Conservation (phyloP, 2,113 vertebrate genomes). For the Petromus typicus region DNA sequence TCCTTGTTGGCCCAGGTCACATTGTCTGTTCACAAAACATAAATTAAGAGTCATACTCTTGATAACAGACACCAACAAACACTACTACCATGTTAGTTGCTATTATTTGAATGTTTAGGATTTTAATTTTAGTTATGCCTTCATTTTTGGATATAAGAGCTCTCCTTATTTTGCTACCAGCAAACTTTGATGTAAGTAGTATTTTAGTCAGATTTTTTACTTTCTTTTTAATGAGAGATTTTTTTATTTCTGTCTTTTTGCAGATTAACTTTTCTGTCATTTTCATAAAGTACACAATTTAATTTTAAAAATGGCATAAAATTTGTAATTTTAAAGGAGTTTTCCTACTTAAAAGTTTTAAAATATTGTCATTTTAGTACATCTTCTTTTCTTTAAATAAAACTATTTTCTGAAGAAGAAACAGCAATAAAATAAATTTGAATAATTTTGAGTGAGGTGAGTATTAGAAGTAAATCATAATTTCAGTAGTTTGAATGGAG, state of each 20-base stretch:
- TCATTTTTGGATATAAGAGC: neutral
- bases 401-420: conserved; percentile 37
- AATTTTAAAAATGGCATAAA: conserved; percentile 28
- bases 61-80: neutral
- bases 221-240: neutral
- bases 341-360: neutral
- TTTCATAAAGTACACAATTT: neutral
- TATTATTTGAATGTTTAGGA: neutral
- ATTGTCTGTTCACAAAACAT: neutral
- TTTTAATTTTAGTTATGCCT: neutral
- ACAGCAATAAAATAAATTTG: conserved; percentile 4
- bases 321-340: conserved; percentile 19
- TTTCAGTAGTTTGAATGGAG: conserved; percentile 2
- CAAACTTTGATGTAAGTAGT: neutral
- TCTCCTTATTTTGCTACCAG: neutral
- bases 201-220: neutral
- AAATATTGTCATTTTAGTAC: neutral
- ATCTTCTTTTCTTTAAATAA: neutral
- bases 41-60: neutral
- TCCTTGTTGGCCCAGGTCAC: neutral
- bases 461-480: neutral
- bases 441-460: neutral
- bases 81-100: neutral
- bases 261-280: conserved; percentile 3
- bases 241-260: neutral